phyloP scores from a whole-genome alignment of 2,888 invertebrate species.

The Ornithoptera alexandrae region DNA sequence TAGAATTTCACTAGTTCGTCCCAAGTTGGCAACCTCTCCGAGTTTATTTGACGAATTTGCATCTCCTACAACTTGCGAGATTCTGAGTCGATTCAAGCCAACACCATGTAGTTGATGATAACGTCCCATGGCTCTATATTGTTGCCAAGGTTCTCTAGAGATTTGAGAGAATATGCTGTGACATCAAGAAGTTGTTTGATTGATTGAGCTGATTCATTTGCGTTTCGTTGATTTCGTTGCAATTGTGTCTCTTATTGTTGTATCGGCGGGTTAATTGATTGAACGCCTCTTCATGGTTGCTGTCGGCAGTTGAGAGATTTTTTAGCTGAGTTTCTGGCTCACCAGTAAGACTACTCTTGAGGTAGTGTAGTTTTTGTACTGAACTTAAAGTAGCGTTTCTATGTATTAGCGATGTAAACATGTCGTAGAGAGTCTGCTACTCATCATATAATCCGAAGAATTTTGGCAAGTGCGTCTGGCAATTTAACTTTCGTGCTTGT shows the following conservation, averaged over 20 bases:
- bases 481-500: constrained; percentile 19
- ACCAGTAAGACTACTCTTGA: constrained; percentile 30
- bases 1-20: constrained; percentile 3
- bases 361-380: constrained; percentile 24
- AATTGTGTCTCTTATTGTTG: constrained; percentile 33
- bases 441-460: constrained; percentile 35
- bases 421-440: constrained; percentile 35
- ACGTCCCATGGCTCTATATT: not conserved
- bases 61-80: constrained; percentile 1
- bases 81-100: not conserved
- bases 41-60: not conserved
- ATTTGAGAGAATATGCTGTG: not conserved
- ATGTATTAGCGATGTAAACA: constrained; percentile 33
- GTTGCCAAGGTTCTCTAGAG: not conserved
- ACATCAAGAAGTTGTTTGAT: not conserved
- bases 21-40: not conserved
- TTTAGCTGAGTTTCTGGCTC: constrained; percentile 28
- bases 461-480: constrained; percentile 33
- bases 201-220: not conserved
- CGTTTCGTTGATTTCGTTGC: constrained; percentile 30
- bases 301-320: constrained; percentile 30
- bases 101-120: not conserved
- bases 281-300: constrained; percentile 36
- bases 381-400: constrained; percentile 27
- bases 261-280: constrained; percentile 17